phyloP scores from a whole-genome alignment of 2,113 vertebrate species.

The Mesembrinibis cayennensis region DNA sequence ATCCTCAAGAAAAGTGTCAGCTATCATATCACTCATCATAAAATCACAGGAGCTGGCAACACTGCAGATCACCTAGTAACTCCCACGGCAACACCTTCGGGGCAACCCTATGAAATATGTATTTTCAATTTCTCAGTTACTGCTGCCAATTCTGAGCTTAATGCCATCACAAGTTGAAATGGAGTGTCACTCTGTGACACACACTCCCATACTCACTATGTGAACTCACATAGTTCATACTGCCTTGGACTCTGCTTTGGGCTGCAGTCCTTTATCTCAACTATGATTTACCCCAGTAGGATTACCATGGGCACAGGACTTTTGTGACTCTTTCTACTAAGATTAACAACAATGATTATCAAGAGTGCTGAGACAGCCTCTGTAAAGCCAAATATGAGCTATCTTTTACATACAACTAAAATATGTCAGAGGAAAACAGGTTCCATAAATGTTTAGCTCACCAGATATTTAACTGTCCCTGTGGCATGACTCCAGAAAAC shows the following conservation, averaged over 20 bases:
- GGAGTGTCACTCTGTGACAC: background rate
- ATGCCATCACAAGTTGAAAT: background rate
- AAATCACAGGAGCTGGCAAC: background rate
- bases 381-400: background rate
- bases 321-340: background rate
- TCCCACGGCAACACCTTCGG: background rate
- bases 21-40: background rate
- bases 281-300: background rate
- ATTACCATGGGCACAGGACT: background rate
- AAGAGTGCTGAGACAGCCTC: background rate
- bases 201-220: background rate
- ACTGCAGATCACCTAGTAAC: background rate
- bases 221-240: background rate
- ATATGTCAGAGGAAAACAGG: background rate
- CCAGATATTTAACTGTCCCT: background rate
- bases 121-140: background rate
- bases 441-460: background rate
- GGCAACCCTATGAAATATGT: background rate
- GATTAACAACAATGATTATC: background rate
- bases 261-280: background rate
- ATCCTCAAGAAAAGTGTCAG: background rate
- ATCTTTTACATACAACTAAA: background rate
- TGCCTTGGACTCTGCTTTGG: background rate
- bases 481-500: background rate
- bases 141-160: background rate